Percentiles rank a stretch among this genome's conserved stretches.
Evolutionary conservation across 2,797 vertebrate species (phyloP).

Genomic region (Platalea minor): DNA sequence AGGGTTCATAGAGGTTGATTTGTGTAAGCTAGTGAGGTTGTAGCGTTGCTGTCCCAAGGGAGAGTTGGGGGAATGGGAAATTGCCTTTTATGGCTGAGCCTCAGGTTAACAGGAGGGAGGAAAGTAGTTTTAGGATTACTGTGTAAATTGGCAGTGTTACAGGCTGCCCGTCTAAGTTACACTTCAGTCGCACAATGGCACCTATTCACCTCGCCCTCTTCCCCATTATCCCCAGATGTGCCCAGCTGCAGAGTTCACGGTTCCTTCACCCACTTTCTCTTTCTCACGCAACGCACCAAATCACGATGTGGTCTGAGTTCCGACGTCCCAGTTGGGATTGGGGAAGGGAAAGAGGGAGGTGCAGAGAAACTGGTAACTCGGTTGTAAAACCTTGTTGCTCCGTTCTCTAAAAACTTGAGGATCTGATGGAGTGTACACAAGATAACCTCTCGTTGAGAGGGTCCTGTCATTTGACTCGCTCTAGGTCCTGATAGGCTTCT

Average conservation of each 20-base stretch:
- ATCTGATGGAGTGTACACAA: not conserved
- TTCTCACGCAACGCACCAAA: not conserved
- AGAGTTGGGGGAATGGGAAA: conserved; percentile 12
- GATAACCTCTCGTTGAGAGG: not conserved
- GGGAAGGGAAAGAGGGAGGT: not conserved
- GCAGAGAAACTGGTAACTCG: not conserved
- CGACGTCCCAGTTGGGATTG: not conserved
- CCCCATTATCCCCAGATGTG: not conserved
- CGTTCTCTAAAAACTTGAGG: not conserved
- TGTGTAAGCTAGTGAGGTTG: not conserved
- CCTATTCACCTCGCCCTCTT: not conserved
- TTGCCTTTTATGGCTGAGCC: not conserved
- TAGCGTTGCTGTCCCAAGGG: conserved; percentile 5
- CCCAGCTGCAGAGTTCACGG: not conserved
- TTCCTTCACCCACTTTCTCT: not conserved
- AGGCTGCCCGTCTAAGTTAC: not conserved
- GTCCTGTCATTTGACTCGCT: not conserved
- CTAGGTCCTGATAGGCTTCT: not conserved
- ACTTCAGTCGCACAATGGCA: not conserved
- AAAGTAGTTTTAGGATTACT: not conserved
- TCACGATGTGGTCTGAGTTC: not conserved
- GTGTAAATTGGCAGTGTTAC: not conserved
- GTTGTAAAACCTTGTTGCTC: not conserved
- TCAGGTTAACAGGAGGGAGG: not conserved
- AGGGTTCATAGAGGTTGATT: conserved; percentile 48